Conservation (phyloP, 2,797 vertebrate genomes). For the Hemibagrus guttatus region DNA sequence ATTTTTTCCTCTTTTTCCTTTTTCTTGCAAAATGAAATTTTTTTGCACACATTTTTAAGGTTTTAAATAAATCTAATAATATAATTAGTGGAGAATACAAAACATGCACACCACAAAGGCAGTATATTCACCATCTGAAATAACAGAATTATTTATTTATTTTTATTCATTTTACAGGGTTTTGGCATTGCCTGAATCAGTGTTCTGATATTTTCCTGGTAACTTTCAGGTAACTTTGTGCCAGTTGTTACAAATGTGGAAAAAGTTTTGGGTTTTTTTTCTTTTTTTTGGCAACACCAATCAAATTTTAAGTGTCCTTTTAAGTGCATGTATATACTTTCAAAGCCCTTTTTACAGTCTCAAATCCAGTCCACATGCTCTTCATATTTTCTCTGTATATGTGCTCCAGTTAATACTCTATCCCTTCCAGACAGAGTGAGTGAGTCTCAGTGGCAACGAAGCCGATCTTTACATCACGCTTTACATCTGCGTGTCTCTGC, state of each 20-base stretch:
- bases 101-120: slow-evolving; percentile 4
- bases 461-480: background rate
- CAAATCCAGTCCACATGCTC: background rate
- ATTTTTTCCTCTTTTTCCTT: background rate
- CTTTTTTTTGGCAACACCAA: slow-evolving; percentile 32
- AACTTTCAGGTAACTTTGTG: background rate
- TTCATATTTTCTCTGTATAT: background rate
- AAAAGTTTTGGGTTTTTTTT: slow-evolving; percentile 4
- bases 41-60: slow-evolving; percentile 33
- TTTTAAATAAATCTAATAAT: background rate
- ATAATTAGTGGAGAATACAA: background rate
- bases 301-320: slow-evolving; percentile 45
- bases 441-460: background rate
- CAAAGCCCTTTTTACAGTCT: background rate
- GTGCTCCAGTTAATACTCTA: background rate
- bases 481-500: background rate
- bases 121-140: slow-evolving; percentile 12
- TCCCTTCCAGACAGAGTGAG: background rate
- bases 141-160: background rate
- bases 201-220: background rate
- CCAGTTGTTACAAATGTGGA: slow-evolving; percentile 7
- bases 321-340: slow-evolving; percentile 69
- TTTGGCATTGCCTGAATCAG: background rate
- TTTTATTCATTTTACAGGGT: background rate
- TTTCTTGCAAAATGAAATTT: background rate